Evolutionary conservation across 2,113 vertebrate species (phyloP), one percentile per base, ranked within the genome.

Genomic region (Plotosus lineatus): DNA sequence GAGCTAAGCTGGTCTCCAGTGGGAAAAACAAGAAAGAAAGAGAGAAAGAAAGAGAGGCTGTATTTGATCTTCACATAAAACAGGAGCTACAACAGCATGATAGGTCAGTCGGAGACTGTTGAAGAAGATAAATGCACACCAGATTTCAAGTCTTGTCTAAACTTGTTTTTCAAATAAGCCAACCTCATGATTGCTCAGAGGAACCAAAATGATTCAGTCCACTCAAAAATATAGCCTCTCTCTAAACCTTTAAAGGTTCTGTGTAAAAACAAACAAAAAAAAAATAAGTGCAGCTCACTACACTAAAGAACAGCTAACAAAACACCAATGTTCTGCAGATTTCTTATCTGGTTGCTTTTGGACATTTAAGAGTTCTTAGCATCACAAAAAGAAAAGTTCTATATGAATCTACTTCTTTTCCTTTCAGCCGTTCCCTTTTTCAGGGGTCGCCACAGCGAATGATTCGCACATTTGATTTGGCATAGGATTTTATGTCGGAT

Each of bases 21-120:
- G 46, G 3, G 2, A 10, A 36, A 72, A 1, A 14, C 11, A 63
- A 36, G 28, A 3, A 63, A 36, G 28, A 3, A 12, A 0, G n/a
- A 7, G 5, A 36, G 36, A 31, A 58, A 42, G 26, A 74, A 68
- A 69, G 6, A n/a, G 12, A 58, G 21, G 58, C 15, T 11, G 12
- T 36, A 28, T 68, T 79, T 75, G 72, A 80, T 48, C 53, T 60
- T 53, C 53, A 0, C 65, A 61, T 71, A 72, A 77, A 77, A 72
- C 66, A 36, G 21, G 40, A 82, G 72, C 51, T 21, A 36, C n/a
- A n/a, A 33, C 38, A 78, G 46, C 33, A 61, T 50, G 55, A 21
- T 26, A 4, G 75, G 75, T 38, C 65, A 73, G 60, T 72, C 33
- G 2, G 3, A 42, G 55, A 21, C 65, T 23, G 46, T 68, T 8